Conservation (phyloP, 2,113 vertebrate species). For the Heptranchias perlo region DNA sequence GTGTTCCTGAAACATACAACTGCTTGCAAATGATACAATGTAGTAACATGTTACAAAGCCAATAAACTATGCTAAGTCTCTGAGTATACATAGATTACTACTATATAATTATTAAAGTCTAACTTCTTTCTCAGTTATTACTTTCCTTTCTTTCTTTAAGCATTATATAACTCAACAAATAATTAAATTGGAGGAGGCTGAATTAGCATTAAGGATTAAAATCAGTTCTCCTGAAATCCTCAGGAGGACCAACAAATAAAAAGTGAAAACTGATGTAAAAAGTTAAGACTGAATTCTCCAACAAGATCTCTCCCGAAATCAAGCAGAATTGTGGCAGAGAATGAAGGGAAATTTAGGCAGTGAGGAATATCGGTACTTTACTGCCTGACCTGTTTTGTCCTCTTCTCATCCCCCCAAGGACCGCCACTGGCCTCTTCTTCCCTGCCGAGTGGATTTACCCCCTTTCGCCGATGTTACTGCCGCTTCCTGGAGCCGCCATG, state of each 20-base stretch:
- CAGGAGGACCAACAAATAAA: neutral
- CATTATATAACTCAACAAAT: neutral
- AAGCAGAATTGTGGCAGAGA: too few species aligned
- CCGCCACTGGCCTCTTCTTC: too few species aligned
- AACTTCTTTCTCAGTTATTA: neutral
- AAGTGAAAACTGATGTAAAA: too few species aligned
- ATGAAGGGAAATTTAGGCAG: too few species aligned
- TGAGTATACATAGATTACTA: neutral
- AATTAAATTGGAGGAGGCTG: neutral
- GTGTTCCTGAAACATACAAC: neutral
- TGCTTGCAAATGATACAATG: neutral
- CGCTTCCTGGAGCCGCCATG: too few species aligned
- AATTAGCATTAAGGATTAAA: neutral
- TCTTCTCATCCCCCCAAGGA: too few species aligned
- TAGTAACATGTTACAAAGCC: neutral
- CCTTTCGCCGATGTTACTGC: too few species aligned
- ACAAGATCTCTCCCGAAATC: too few species aligned
- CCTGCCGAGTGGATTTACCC: too few species aligned
- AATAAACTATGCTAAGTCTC: neutral
- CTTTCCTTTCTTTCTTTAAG: neutral
- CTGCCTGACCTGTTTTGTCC: too few species aligned
- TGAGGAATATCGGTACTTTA: too few species aligned
- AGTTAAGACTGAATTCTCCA: neutral
- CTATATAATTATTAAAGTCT: neutral
- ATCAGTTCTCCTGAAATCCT: neutral